phyloP scores from a whole-genome alignment of 1,140 invertebrate species.

The Dolichoris vasculosae region DNA sequence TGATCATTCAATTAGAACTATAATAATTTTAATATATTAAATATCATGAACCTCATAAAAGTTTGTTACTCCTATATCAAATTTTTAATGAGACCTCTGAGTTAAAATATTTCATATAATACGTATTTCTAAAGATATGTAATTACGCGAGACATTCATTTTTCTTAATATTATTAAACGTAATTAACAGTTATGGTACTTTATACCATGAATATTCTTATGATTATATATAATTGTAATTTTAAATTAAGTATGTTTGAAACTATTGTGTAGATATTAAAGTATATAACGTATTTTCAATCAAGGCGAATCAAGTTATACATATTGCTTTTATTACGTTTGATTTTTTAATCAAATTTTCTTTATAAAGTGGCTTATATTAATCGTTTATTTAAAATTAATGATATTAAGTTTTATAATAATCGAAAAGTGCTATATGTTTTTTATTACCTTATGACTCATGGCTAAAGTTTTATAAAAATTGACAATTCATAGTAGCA shows the following conservation, averaged over 20 bases:
- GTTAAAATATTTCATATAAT: too few species aligned
- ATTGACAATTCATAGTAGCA: not conserved
- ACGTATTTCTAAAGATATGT: too few species aligned
- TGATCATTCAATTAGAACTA: not conserved
- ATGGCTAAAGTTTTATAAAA: not conserved
- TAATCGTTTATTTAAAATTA: not conserved
- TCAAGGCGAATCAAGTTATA: not conserved
- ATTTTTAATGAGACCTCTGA: too few species aligned
- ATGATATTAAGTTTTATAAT: not conserved
- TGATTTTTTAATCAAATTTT: not conserved
- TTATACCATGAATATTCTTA: not conserved
- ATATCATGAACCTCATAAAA: not conserved
- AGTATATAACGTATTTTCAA: not conserved
- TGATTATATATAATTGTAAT: not conserved
- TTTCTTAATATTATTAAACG: too few species aligned
- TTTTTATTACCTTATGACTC: not conserved
- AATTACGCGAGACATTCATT: too few species aligned
- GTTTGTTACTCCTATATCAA: not conserved
- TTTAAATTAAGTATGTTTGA: not conserved
- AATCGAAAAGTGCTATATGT: not conserved
- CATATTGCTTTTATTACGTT: not conserved
- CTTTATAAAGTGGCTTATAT: not conserved
- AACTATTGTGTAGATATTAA: not conserved
- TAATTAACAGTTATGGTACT: too few species aligned
- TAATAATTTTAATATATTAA: not conserved